Conservation (phyloP, 2,797 vertebrate species). For the Hydrophis major region DNA sequence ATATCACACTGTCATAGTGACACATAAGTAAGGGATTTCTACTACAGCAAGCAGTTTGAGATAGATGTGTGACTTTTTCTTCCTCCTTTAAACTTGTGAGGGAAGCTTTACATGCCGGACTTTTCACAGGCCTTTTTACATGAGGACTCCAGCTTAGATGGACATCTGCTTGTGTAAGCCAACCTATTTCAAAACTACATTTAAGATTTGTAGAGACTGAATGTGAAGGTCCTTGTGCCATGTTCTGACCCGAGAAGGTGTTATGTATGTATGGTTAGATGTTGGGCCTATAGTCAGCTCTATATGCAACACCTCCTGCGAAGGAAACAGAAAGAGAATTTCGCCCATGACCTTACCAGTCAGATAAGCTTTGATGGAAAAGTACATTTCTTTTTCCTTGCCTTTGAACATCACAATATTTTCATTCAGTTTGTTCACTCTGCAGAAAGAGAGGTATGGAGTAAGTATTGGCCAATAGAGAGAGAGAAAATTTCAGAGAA, state of each 20-base stretch:
- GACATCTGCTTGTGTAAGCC: not conserved
- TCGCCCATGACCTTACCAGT: not conserved
- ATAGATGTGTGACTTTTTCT: not conserved
- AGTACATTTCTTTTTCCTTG: conserved; percentile 10
- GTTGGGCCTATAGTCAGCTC: not conserved
- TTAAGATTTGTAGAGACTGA: not conserved
- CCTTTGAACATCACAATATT: not conserved
- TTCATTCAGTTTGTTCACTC: not conserved
- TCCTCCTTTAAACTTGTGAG: not conserved
- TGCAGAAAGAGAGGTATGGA: not conserved
- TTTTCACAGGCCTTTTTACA: not conserved
- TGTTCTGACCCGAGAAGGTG: not conserved
- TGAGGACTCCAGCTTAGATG: not conserved
- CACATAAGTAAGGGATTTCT: not conserved
- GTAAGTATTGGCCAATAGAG: too few relatives aligned
- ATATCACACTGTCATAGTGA: not conserved
- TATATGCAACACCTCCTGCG: not conserved
- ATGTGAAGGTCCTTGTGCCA: not conserved
- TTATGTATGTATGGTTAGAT: not conserved
- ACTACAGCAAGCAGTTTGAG: not conserved
- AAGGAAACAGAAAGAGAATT: not conserved
- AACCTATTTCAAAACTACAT: not conserved
- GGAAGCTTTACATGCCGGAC: not conserved
- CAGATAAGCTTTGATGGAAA: conserved; percentile 26
- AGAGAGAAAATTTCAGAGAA: not conserved